phyloP scores from a whole-genome alignment of 1,140 invertebrate genomes.

The Brachionus rubens region DNA sequence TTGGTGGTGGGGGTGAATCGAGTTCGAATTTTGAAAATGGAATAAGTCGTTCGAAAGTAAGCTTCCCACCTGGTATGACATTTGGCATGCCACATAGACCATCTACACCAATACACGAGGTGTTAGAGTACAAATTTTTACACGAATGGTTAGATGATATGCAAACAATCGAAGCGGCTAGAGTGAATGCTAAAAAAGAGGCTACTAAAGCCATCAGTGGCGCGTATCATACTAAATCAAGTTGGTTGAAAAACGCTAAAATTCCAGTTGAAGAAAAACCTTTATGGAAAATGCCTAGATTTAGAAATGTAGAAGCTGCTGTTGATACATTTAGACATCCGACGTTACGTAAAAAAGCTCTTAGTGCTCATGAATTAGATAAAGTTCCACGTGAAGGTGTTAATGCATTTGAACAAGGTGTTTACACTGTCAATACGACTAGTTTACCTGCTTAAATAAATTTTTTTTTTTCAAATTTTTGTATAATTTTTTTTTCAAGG shows the following conservation, averaged over 20 bases:
- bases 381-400: slow-evolving; percentile 35
- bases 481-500: background rate
- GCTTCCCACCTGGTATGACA: background rate
- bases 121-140: slow-evolving; percentile 32
- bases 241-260: slow-evolving; percentile 35
- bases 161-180: slow-evolving; percentile 17
- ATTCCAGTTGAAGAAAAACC: slow-evolving; percentile 45
- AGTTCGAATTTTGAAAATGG: background rate
- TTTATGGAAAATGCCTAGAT: slow-evolving; percentile 43
- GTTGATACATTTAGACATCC: slow-evolving; percentile 31
- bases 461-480: too few relatives aligned
- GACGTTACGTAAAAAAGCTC: background rate
- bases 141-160: slow-evolving; percentile 41
- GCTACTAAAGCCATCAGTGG: slow-evolving; percentile 39
- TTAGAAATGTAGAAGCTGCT: slow-evolving; percentile 24
- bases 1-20: slow-evolving; percentile 1
- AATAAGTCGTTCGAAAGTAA: background rate
- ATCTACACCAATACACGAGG: slow-evolving; percentile 45
- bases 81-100: slow-evolving; percentile 41
- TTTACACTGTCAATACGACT: slow-evolving; percentile 40
- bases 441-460: slow-evolving; percentile 14
- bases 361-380: slow-evolving; percentile 33
- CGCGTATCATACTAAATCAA: slow-evolving; percentile 44
- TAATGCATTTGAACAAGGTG: slow-evolving; percentile 38
- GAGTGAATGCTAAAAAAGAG: slow-evolving; percentile 4